A percentile compares a stretch with the other conserved stretches of the same genome.
These are phyloP conservation scores for Callimorpha dominula DNA, from an alignment of 2,888 invertebrate species.

Conservation along the genomic window DNA sequence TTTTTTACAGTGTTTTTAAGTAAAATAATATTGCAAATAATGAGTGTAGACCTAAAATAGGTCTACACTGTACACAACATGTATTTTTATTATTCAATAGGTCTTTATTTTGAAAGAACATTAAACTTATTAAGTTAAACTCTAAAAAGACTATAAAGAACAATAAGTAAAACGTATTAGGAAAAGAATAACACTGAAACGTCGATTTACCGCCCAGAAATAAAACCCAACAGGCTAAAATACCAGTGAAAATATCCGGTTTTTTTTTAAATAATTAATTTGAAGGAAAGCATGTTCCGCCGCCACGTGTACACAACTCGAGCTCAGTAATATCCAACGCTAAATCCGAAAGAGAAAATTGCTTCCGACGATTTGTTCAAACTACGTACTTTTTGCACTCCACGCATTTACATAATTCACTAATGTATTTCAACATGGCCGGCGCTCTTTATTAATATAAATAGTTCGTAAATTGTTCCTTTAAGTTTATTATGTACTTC, in stretches of 20 bases:
- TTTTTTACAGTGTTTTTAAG: no score
- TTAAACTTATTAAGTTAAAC: no score
- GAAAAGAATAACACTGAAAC: no score
- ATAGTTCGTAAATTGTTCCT: slow-evolving; percentile 19
- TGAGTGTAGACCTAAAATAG: no score
- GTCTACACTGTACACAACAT: no score
- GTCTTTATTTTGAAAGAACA: no score
- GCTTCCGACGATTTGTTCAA: slow-evolving; percentile 76
- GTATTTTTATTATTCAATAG: no score
- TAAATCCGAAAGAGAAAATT: slow-evolving; percentile 79
- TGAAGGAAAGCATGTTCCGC: slow-evolving; percentile 23
- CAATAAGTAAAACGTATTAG: no score
- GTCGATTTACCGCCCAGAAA: neutral
- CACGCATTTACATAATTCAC: slow-evolving; percentile 45
- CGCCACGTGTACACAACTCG: slow-evolving; percentile 48
- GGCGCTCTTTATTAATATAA: slow-evolving; percentile 25
- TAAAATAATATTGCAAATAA: no score
- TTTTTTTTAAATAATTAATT: neutral
- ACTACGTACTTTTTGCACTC: slow-evolving; percentile 42
- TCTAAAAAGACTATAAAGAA: no score
- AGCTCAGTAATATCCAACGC: slow-evolving; percentile 70
- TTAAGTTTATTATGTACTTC: neutral
- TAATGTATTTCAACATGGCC: slow-evolving; percentile 40
- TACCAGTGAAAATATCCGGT: neutral
- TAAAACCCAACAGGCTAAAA: neutral